Conservation (phyloP, 1,140 invertebrate species). For the Lamellibrachia luymesi region DNA sequence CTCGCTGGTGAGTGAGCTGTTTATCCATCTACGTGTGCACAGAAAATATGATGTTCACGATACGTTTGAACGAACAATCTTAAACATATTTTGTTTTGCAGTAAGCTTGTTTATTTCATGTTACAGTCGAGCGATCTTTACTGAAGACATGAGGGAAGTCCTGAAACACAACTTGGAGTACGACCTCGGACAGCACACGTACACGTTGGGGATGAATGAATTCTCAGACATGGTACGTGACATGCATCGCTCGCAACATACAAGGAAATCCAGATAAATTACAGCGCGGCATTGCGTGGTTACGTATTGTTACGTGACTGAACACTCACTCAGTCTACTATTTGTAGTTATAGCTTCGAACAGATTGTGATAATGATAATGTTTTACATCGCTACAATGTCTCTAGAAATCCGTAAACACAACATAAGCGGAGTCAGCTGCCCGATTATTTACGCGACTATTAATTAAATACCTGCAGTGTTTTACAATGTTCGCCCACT, state of each 20-base stretch:
- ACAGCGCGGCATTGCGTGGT: not conserved
- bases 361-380: no score
- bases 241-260: not conserved
- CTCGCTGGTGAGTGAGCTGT: no score
- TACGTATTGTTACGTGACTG: not conserved
- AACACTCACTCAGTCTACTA: not conserved
- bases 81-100: not conserved
- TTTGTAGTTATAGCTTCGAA: not conserved
- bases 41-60: no score
- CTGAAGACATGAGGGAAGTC: not conserved
- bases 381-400: no score
- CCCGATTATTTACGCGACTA: no score
- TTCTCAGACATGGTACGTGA: constrained; percentile 31
- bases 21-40: no score
- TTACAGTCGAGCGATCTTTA: not conserved
- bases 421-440: no score
- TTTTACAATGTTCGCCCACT: no score
- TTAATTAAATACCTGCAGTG: no score
- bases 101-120: not conserved
- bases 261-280: no score
- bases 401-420: no score
- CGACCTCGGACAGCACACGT: constrained; percentile 29
- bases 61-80: not conserved
- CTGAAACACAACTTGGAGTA: constrained; percentile 31
- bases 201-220: constrained; percentile 33